Evolutionary conservation across 2,113 vertebrate species (phyloP).

Genomic region (Candoia aspera): DNA sequence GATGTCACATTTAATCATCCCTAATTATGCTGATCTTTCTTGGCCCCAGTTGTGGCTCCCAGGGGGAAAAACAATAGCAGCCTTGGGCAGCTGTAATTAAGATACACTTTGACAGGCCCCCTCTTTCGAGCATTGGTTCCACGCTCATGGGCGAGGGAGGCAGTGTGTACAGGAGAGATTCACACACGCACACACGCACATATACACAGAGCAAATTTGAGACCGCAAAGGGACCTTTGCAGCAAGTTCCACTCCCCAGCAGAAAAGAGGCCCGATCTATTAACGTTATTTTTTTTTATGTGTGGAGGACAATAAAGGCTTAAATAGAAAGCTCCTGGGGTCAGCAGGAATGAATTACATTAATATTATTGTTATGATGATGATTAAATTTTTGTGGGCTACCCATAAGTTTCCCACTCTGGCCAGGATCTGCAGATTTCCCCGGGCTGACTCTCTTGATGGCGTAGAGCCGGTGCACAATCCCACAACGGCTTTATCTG

Average conservation of each 20-base stretch:
- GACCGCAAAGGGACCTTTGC: neutral
- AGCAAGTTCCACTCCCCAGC: neutral
- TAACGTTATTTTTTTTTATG: too few relatives aligned
- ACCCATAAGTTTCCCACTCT: too few relatives aligned
- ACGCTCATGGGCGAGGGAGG: neutral
- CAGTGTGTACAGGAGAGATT: neutral
- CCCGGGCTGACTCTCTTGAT: too few relatives aligned
- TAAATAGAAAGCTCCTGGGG: too few relatives aligned
- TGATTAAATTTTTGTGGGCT: too few relatives aligned
- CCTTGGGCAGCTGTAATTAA: constrained; percentile 16
- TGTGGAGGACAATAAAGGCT: too few relatives aligned
- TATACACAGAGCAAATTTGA: neutral
- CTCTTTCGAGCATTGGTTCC: neutral
- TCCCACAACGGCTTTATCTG: too few relatives aligned
- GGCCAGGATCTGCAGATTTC: too few relatives aligned
- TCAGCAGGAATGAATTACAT: too few relatives aligned
- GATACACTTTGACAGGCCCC: neutral
- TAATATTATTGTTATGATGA: too few relatives aligned
- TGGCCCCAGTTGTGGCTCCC: neutral
- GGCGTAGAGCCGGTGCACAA: too few relatives aligned
- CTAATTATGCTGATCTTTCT: neutral
- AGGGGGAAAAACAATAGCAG: neutral
- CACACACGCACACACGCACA: neutral
- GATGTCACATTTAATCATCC: neutral
- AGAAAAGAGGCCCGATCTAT: neutral